These are phyloP conservation scores for Helicoverpa assulta DNA, from an alignment of 2,888 invertebrate species.

Conservation along the genomic window DNA sequence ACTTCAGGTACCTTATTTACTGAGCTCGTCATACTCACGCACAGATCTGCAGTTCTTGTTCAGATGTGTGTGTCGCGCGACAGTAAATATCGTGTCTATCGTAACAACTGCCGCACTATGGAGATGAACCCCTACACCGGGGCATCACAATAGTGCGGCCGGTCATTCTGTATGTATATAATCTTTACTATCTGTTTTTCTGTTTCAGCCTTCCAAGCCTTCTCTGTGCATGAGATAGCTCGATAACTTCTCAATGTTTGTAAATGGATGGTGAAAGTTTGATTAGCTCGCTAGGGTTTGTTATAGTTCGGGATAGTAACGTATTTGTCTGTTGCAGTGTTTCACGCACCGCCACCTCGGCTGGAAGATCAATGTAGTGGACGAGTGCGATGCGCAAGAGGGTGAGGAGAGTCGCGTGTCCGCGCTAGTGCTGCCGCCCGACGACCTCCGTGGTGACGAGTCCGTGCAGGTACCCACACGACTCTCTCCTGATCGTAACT, in stretches of 20 bases:
- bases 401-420: conserved; percentile 89
- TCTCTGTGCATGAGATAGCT: conserved; percentile 86
- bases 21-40: neutral
- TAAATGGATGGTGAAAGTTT: conserved; percentile 76
- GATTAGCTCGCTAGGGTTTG: conserved; percentile 33
- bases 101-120: neutral
- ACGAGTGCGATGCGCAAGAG: conserved; percentile 92
- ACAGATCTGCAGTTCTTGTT: neutral
- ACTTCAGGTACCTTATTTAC: conserved; percentile 10
- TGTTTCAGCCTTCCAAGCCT: conserved; percentile 89
- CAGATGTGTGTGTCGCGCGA: neutral
- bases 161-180: conserved; percentile 79
- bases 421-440: conserved; percentile 80
- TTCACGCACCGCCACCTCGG: conserved; percentile 98
- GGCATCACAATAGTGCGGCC: neutral
- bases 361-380: conserved; percentile 98
- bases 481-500: conserved; percentile 91
- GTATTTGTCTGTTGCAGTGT: conserved; percentile 91
- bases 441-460: conserved; percentile 83
- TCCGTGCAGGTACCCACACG: conserved; percentile 92
- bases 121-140: neutral
- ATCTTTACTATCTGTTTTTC: conserved; percentile 85
- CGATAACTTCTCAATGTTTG: conserved; percentile 69
- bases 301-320: conserved; percentile 25
- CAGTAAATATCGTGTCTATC: neutral